A percentile compares a stretch with the other conserved stretches of the same genome.
Evolutionary conservation across 64 coral and sea anemone genomes (phyloP).

Genomic region (Dendronephthya gigantea): DNA sequence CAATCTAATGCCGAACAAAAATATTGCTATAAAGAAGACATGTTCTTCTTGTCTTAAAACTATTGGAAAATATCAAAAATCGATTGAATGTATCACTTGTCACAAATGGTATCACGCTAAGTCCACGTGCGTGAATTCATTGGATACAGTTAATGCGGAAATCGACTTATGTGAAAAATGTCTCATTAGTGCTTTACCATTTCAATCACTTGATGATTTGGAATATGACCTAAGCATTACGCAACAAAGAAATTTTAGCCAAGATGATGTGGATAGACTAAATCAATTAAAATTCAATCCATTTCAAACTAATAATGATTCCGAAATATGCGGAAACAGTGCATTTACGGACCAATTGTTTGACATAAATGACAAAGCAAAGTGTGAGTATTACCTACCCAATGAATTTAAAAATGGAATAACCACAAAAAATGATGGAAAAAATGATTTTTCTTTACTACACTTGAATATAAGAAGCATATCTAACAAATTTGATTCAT

Average conservation of each 20-base stretch:
- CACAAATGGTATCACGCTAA: too few species aligned
- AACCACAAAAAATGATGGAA: not conserved
- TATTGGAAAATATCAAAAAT: too few species aligned
- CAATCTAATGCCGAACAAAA: too few species aligned
- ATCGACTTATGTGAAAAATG: too few species aligned
- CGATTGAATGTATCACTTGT: too few species aligned
- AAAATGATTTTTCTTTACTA: not conserved
- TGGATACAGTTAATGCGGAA: not conserved
- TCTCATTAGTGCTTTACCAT: too few species aligned
- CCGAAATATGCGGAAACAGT: not conserved
- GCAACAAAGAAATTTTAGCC: not conserved
- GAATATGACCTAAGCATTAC: not conserved
- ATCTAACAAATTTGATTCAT: constrained; percentile 28
- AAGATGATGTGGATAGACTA: not conserved
- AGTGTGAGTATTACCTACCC: not conserved
- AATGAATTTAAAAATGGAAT: not conserved
- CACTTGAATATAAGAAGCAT: constrained; percentile 37
- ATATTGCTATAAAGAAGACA: too few species aligned
- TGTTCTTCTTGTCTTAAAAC: too few species aligned
- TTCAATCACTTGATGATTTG: not conserved
- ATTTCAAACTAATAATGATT: not conserved
- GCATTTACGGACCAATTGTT: not conserved
- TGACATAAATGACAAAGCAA: not conserved
- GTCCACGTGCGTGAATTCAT: not conserved
- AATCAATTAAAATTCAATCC: not conserved